Evolutionary conservation across 2,113 vertebrate species (phyloP), one percentile per base, ranked within the genome.

Genomic region (Ascaphus truei): DNA sequence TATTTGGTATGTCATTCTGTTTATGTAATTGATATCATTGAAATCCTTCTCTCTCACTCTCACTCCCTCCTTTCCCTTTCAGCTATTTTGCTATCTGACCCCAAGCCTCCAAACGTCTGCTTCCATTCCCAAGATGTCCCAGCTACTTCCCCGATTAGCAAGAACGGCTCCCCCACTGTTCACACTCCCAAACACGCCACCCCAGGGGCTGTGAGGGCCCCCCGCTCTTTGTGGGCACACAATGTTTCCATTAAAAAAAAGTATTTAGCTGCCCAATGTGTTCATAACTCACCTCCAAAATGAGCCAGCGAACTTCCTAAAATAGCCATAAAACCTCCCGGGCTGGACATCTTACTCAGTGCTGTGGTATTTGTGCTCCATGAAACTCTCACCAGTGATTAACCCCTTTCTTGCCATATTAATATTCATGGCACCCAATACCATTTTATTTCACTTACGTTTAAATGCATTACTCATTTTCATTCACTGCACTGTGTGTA

Each of bases 261-360:
- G 31, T 51, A 51, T 61, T 50, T 36, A 31, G 12, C 26, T 52
- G 45, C 43, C 47, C 57, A 31, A 15, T 61, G 55, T 71, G 60
- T 71, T 60, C 16, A 9, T 61, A 51, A 39, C 25, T 71, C 47
- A 60, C 67, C 67, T 51, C 39, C 56, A 61, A 25, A 52, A 60
- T 61, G 67, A 71, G 57, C 60, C 43, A 71, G 45, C 56, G 61
- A 71, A 71, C 67, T 71, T 71, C 67, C 67, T 50, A 71, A 71
- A 71, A 71, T 71, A 71, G 67, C 57, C 56, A 71, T 61, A 52
- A 69, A 31, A 36, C 18, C 61, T 57, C 47, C 34, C n/a, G n/a
- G 8, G 26, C 67, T 50, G 67, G 67, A 52, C 56, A 52, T 52
- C 12, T 71, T 71, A 61, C 12, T 71, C 67, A 71, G 47, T 27